These are phyloP conservation scores for Rhorus exstirpatorius DNA, from an alignment of 2,888 invertebrate species.

Conservation along the genomic window DNA sequence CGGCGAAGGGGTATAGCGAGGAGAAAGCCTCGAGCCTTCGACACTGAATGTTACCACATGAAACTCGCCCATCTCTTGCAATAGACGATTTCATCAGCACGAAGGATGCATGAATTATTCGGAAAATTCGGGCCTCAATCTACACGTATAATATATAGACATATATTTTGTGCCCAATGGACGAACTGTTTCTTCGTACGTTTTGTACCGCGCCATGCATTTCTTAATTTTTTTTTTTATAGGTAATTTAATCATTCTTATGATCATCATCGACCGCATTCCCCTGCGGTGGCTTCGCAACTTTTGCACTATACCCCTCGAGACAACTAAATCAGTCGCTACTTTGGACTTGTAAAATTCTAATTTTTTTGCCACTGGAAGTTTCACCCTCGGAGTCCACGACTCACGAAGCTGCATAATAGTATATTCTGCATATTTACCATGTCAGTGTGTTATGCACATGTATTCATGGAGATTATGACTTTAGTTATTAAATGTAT, in stretches of 20 bases:
- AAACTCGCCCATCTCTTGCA: conserved; percentile 26
- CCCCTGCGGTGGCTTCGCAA: background rate
- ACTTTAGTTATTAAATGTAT: conserved; percentile 57
- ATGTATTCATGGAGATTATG: conserved; percentile 22
- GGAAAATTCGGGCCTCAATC: conserved; percentile 43
- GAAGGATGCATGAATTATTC: conserved; percentile 67
- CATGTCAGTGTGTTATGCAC: too few species aligned
- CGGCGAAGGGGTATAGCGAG: conserved; percentile 1
- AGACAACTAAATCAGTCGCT: conserved; percentile 28
- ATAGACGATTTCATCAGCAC: conserved; percentile 56
- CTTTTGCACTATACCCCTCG: background rate
- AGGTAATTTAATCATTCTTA: conserved; percentile 17
- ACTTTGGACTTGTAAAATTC: conserved; percentile 24
- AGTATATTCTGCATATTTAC: conserved; percentile 11
- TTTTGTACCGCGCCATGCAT: background rate
- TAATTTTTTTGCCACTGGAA: conserved; percentile 14
- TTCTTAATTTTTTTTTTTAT: background rate
- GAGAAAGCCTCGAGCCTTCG: conserved; percentile 35
- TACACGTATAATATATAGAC: background rate
- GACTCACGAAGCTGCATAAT: conserved; percentile 49
- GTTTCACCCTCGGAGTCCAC: conserved; percentile 21
- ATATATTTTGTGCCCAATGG: background rate
- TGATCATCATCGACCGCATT: conserved; percentile 4
- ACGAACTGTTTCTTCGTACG: background rate
- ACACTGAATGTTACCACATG: conserved; percentile 32